These are phyloP conservation scores for Euwallacea similis DNA, from an alignment of 1,140 invertebrate species.

Conservation along the genomic window DNA sequence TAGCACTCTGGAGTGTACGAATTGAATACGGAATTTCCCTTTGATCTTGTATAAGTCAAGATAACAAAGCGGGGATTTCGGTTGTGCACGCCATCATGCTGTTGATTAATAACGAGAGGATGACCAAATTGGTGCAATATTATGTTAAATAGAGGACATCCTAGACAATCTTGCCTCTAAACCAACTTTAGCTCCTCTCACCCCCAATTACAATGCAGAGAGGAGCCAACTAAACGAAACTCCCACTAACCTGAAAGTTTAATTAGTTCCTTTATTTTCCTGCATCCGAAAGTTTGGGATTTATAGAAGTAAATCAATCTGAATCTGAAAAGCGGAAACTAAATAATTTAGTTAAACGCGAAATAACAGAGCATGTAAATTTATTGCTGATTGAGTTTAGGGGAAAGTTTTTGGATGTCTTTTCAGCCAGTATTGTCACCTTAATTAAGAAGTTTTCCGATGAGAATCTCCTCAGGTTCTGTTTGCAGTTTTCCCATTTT, in stretches of 20 bases:
- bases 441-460: neutral
- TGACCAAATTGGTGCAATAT: constrained; percentile 12
- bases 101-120: constrained; percentile 6
- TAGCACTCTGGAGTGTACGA: constrained; percentile 19
- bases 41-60: constrained; percentile 23
- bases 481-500: too few relatives aligned
- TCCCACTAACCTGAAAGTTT: constrained; percentile 17
- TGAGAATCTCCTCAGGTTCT: too few relatives aligned
- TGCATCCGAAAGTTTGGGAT: constrained; percentile 13
- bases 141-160: too few relatives aligned
- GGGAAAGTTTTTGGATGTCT: constrained; percentile 9
- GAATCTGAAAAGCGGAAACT: constrained; percentile 16
- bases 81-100: constrained; percentile 7
- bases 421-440: neutral
- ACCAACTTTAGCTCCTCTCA: too few relatives aligned
- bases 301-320: constrained; percentile 29
- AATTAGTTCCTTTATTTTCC: constrained; percentile 26
- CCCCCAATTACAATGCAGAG: too few relatives aligned
- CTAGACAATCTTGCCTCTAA: too few relatives aligned
- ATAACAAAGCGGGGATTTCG: constrained; percentile 27
- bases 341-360: constrained; percentile 20
- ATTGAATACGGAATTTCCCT: constrained; percentile 34
- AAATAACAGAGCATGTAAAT: constrained; percentile 27
- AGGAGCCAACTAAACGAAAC: neutral
- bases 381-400: constrained; percentile 19